phyloP scores from a whole-genome alignment of 2,113 vertebrate species.

The Setophaga petechia region DNA sequence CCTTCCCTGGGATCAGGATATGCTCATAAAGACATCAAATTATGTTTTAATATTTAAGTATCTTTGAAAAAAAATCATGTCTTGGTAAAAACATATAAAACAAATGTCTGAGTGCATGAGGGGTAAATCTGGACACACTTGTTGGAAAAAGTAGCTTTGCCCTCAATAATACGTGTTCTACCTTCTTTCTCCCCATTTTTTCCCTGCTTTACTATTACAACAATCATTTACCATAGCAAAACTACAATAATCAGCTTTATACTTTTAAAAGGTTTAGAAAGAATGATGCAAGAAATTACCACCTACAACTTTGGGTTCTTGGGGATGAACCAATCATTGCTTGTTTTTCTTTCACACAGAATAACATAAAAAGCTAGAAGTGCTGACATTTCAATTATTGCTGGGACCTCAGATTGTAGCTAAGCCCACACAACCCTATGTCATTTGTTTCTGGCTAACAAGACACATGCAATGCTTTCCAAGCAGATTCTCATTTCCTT shows the following conservation, averaged over 20 bases:
- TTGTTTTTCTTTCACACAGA: neutral
- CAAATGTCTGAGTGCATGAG: neutral
- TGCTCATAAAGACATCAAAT: neutral
- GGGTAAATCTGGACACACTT: neutral
- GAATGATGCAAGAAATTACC: neutral
- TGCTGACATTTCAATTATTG: neutral
- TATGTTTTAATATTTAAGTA: neutral
- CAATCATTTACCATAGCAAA: neutral
- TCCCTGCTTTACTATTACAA: neutral
- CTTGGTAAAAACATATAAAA: neutral
- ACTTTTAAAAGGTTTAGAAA: neutral
- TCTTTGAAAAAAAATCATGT: neutral
- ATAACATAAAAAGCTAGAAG: neutral
- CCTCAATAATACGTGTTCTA: neutral
- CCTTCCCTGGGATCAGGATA: rapidly evolving
- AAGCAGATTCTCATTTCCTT: neutral
- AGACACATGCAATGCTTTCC: neutral
- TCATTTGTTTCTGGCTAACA: neutral
- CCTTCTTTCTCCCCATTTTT: neutral
- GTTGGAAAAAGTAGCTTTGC: neutral
- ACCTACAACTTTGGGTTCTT: neutral
- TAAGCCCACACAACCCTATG: rapidly evolving
- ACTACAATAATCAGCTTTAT: neutral
- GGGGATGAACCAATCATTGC: neutral
- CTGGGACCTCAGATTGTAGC: neutral